Percentiles rank a stretch among this genome's conserved stretches.
Evolutionary conservation across 2,888 invertebrate genomes (phyloP).

Genomic region (Pseudoips prasinana): DNA sequence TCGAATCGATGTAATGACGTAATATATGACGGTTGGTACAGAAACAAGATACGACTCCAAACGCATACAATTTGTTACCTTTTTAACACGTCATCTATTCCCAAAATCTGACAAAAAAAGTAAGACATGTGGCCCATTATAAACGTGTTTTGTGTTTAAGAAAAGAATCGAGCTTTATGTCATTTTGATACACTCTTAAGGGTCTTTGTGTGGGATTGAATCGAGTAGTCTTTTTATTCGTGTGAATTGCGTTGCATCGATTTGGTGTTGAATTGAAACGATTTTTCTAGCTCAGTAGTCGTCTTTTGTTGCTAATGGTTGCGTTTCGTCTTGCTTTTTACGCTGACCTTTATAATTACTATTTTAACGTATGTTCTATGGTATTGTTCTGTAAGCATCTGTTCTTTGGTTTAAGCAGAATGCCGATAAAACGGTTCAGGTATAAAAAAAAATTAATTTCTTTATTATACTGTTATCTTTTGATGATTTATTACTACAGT

Average conservation of each 20-base stretch:
- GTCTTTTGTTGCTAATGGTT: slow-evolving; percentile 68
- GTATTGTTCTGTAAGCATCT: slow-evolving; percentile 25
- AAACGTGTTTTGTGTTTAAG: slow-evolving; percentile 58
- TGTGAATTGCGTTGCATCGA: slow-evolving; percentile 64
- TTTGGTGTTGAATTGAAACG: slow-evolving; percentile 72
- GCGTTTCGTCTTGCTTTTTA: slow-evolving; percentile 52
- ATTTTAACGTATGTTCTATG: slow-evolving; percentile 47
- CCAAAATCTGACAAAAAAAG: slow-evolving; percentile 58
- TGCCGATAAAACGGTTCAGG: too few relatives aligned
- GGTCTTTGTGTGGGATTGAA: slow-evolving; percentile 65
- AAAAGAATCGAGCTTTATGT: slow-evolving; percentile 76
- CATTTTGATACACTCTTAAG: slow-evolving; percentile 79
- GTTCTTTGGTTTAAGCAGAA: slow-evolving; percentile 6
- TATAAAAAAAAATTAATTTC: too few relatives aligned
- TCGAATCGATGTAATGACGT: slow-evolving; percentile 34
- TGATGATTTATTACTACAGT: too few relatives aligned
- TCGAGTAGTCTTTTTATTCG: slow-evolving; percentile 64
- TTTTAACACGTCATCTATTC: slow-evolving; percentile 81
- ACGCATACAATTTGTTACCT: slow-evolving; percentile 65
- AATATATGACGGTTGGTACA: slow-evolving; percentile 57
- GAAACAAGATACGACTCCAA: slow-evolving; percentile 50
- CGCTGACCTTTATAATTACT: slow-evolving; percentile 56
- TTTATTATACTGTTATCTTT: too few relatives aligned
- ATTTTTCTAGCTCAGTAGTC: slow-evolving; percentile 81
- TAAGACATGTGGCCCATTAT: slow-evolving; percentile 72